Evolutionary conservation across 2,888 invertebrate genomes (phyloP), one percentile per base, ranked within the genome.

Genomic region (Andrena chrysosceles): DNA sequence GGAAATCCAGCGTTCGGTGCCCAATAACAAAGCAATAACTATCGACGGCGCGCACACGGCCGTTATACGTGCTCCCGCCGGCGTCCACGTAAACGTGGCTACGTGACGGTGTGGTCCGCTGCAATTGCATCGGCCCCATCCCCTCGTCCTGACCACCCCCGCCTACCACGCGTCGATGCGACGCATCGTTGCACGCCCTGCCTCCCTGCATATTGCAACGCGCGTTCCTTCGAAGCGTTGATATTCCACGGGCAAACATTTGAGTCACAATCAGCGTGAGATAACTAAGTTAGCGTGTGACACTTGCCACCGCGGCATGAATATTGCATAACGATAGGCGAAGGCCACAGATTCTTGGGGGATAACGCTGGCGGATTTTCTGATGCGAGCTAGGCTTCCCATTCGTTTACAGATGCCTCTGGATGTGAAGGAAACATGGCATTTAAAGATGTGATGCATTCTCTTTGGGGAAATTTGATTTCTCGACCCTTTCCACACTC

Each of bases 1-100:
- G 81, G 77, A 89, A 83, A 81, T 83, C 84, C 85, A 87, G 84
- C 85, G 80, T 87, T 85, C 81, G 83, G 52, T 79, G 73, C 75
- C 88, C 87, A 89, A 88, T 88, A 89, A 88, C 87, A 88, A 88
- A 88, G 87, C 87, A 89, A 89, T 89, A 89, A 89, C 87, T 85
- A 88, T 89, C 87, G 87, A 81, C 89, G 83, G 80, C 67, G 85
- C 68, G 85, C 83, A 52, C 83, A 73, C 83, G 74, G 77, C 80
- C 81, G 89, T 87, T 89, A 89, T 82, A 86, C 79, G 68, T 68
- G 67, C 70, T 82, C 63, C 82, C 68, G 79, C 66, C 76, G 76
- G 74, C 72, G 70, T 78, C 74, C 81, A 80, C 84, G 67, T 88
- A 84, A 82, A 88, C 84, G 88, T 60, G 74, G 80, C 83, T 83